phyloP scores from a whole-genome alignment of 1,140 invertebrate species.

The Halesus radiatus region DNA sequence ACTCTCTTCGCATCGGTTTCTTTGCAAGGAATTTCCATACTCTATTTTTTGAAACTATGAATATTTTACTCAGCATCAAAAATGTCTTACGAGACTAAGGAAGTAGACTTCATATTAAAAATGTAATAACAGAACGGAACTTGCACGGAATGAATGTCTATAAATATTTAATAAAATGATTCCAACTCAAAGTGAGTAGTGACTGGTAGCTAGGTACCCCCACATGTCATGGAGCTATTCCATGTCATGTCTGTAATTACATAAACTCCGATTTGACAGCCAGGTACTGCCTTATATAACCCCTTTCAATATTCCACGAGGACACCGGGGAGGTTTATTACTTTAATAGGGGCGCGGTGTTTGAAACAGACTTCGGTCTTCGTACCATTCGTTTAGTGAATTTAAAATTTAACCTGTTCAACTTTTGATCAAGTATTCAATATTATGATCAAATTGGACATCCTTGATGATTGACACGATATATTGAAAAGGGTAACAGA shows the following conservation, averaged over 20 bases:
- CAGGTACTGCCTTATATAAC: not conserved
- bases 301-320: constrained; percentile 24
- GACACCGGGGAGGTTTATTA: constrained; percentile 2
- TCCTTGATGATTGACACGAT: too few relatives aligned
- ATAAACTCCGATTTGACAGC: constrained; percentile 21
- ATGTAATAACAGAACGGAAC: constrained; percentile 10
- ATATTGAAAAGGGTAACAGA: too few relatives aligned
- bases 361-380: not conserved
- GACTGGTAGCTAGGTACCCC: not conserved
- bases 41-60: too few relatives aligned
- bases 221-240: constrained; percentile 18
- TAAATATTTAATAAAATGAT: constrained; percentile 32
- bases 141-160: not conserved
- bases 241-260: constrained; percentile 35
- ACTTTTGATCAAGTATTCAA: too few relatives aligned
- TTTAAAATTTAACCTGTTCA: too few relatives aligned
- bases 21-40: too few relatives aligned
- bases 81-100: not conserved
- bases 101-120: constrained; percentile 11
- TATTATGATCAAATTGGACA: too few relatives aligned
- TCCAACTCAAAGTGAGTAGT: constrained; percentile 14
- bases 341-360: constrained; percentile 8
- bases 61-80: not conserved
- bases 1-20: too few relatives aligned
- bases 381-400: too few relatives aligned